These are phyloP conservation scores for Vesta saturnalis DNA, from an alignment of 2,888 invertebrate genomes.

Conservation along the genomic window DNA sequence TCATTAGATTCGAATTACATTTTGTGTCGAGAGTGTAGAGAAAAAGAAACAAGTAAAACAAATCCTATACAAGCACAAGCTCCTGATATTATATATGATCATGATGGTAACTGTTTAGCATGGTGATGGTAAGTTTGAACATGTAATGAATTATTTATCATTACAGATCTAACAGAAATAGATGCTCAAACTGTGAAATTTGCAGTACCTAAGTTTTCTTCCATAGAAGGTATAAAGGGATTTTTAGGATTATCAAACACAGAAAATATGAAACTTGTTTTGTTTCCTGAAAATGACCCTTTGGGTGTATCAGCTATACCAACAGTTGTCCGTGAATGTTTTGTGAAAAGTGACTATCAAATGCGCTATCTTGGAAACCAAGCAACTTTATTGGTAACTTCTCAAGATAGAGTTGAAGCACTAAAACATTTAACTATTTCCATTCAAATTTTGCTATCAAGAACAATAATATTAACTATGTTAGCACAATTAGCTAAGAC, in stretches of 20 bases:
- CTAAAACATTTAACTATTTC: conserved; percentile 65
- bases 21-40: conserved; percentile 64
- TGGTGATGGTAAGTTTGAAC: neutral
- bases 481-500: conserved; percentile 61
- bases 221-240: conserved; percentile 52
- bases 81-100: conserved; percentile 61
- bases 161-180: conserved; percentile 54
- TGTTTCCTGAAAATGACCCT: conserved; percentile 65
- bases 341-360: conserved; percentile 51
- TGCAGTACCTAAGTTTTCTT: conserved; percentile 52
- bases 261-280: conserved; percentile 53
- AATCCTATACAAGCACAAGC: conserved; percentile 49
- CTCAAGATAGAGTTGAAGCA: conserved; percentile 64
- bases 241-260: conserved; percentile 59
- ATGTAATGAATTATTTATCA: conserved; percentile 7
- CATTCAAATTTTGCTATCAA: conserved; percentile 65
- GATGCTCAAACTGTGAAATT: conserved; percentile 53
- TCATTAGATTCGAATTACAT: conserved; percentile 36
- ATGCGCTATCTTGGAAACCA: conserved; percentile 64
- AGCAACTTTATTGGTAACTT: conserved; percentile 61
- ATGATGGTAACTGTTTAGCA: conserved; percentile 54
- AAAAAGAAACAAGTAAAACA: conserved; percentile 56
- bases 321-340: conserved; percentile 53
- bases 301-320: conserved; percentile 64
- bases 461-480: conserved; percentile 67